Conservation (phyloP, 1,140 invertebrate genomes). For the Luehdorfia chinensis region DNA sequence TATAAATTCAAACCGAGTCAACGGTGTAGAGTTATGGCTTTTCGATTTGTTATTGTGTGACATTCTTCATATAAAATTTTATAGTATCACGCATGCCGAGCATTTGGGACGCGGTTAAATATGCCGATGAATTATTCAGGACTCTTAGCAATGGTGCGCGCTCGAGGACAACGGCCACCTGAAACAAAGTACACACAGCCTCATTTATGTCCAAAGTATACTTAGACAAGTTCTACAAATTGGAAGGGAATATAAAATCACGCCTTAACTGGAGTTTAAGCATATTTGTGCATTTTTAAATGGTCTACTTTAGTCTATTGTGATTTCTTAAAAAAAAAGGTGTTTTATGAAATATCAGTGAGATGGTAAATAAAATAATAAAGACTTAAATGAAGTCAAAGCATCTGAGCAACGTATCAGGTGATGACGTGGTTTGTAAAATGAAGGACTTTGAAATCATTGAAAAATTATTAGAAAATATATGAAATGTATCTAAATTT, state of each 20-base stretch:
- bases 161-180: slow-evolving; percentile 56
- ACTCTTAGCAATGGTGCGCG: slow-evolving; percentile 50
- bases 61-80: slow-evolving; percentile 14
- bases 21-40: neutral
- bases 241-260: slow-evolving; percentile 18
- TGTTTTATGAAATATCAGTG: no score
- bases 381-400: no score
- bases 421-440: no score
- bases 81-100: slow-evolving; percentile 29
- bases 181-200: slow-evolving; percentile 65
- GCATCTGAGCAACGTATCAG: no score
- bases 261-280: neutral
- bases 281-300: no score
- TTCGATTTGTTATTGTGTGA: neutral
- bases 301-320: no score
- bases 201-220: slow-evolving; percentile 53
- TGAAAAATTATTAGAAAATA: no score
- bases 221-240: slow-evolving; percentile 42
- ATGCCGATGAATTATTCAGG: slow-evolving; percentile 67
- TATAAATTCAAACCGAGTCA: no score
- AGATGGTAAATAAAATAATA: no score
- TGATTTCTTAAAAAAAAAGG: no score
- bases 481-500: no score
- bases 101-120: slow-evolving; percentile 53
- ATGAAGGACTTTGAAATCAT: no score